Percentiles rank a stretch among this genome's conserved stretches.
Evolutionary conservation across 2,797 vertebrate species (phyloP).

Genomic region (Phyllotis vaccarum): DNA sequence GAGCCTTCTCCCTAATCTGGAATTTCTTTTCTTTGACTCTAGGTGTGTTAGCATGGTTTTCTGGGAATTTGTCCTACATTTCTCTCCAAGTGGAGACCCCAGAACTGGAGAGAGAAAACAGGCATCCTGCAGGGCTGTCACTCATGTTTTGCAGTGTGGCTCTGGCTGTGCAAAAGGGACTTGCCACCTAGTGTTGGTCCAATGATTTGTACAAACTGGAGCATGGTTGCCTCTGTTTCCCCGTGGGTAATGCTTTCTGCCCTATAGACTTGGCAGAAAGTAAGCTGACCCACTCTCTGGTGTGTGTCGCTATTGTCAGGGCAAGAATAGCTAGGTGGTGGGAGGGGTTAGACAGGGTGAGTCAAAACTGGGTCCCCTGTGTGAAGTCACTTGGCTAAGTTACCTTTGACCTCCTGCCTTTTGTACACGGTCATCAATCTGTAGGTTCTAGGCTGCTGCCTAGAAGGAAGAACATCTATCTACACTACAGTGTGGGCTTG

Average conservation of each 20-base stretch:
- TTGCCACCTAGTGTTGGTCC: background rate
- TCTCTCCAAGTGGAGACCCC: background rate
- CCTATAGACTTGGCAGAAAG: background rate
- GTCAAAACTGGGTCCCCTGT: background rate
- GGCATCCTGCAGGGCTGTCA: constrained; percentile 47
- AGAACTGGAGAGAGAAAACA: constrained; percentile 54
- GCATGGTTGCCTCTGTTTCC: background rate
- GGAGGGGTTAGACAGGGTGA: no score
- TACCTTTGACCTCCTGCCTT: background rate
- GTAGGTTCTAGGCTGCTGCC: background rate
- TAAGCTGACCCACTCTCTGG: background rate
- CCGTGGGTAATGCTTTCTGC: background rate
- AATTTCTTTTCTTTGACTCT: background rate
- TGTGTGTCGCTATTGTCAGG: background rate
- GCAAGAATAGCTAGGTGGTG: background rate
- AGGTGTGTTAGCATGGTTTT: background rate
- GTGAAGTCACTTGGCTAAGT: background rate
- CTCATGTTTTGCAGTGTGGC: background rate
- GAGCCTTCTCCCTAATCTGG: background rate
- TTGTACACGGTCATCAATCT: background rate
- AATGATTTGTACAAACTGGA: background rate
- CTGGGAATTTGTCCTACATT: background rate
- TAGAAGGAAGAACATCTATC: background rate
- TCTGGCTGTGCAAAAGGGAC: background rate
- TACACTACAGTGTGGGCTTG: background rate